Percentiles rank a stretch among this genome's conserved stretches.
phyloP scores from a whole-genome alignment of 2,113 vertebrate species.

The Ahaetulla prasina region DNA sequence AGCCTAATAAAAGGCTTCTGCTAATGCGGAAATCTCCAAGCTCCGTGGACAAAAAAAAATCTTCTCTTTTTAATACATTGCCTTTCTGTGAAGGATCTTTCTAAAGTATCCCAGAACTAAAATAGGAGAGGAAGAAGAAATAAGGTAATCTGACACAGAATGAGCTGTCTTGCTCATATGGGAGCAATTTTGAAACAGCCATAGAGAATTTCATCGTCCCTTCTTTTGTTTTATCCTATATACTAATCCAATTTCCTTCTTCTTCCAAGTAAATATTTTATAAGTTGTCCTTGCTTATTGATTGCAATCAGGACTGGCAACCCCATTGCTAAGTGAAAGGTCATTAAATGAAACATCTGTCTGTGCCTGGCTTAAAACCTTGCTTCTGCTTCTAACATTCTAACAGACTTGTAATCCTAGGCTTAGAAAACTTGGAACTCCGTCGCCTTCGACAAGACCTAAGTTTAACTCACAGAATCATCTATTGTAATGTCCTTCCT shows the following conservation, averaged over 20 bases:
- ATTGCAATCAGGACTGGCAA: not conserved
- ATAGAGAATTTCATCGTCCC: not conserved
- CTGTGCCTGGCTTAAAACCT: not conserved
- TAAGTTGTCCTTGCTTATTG: not conserved
- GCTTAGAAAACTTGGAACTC: no score
- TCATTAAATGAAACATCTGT: not conserved
- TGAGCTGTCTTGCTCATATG: not conserved
- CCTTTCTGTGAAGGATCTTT: not conserved
- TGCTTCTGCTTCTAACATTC: not conserved
- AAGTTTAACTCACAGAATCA: no score
- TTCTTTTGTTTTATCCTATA: not conserved
- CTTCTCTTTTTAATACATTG: not conserved
- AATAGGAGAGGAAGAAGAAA: not conserved
- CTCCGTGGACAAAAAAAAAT: not conserved
- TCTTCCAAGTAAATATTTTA: not conserved
- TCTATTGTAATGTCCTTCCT: no score
- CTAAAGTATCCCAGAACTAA: not conserved
- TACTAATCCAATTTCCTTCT: not conserved
- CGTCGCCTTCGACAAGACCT: no score
- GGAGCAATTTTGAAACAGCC: not conserved
- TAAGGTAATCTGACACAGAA: not conserved
- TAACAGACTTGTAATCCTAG: no score
- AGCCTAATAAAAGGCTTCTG: not conserved
- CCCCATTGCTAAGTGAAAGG: not conserved
- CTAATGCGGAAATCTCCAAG: not conserved